Conservation (phyloP, 2,888 invertebrate species). For the Latheticus oryzae region DNA sequence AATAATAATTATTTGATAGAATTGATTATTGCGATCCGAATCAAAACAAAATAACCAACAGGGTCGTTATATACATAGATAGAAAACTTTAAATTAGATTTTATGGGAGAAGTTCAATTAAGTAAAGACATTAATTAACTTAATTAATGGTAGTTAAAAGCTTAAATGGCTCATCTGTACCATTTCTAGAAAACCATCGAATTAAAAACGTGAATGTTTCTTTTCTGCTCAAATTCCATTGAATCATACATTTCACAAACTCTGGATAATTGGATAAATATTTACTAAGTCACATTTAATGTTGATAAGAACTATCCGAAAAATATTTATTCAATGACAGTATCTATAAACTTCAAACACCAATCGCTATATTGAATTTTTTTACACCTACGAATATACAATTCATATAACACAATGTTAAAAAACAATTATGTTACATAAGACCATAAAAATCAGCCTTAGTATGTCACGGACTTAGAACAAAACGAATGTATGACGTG, state of each 20-base stretch:
- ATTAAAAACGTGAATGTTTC: too few species aligned
- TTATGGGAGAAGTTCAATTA: conserved; percentile 44
- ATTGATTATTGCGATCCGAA: conserved; percentile 20
- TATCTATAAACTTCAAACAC: too few species aligned
- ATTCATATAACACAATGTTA: too few species aligned
- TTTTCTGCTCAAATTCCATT: too few species aligned
- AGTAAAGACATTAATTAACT: conserved; percentile 42
- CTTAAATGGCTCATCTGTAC: conserved; percentile 40
- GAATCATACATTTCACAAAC: too few species aligned
- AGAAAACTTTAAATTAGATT: conserved; percentile 44
- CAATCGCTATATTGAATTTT: too few species aligned
- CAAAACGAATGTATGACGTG: conserved; percentile 6
- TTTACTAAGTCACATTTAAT: conserved; percentile 17
- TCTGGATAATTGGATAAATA: conserved; percentile 13
- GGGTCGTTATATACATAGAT: conserved; percentile 29
- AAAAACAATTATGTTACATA: conserved; percentile 21
- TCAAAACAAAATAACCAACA: conserved; percentile 23
- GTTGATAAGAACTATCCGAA: conserved; percentile 30
- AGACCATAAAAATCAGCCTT: conserved; percentile 13
- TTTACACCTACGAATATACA: too few species aligned
- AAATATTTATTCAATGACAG: conserved; percentile 20
- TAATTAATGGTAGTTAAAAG: conserved; percentile 42
- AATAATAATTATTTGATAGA: conserved; percentile 31
- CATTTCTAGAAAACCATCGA: conserved; percentile 27
- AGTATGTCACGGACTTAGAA: conserved; percentile 24